Evolutionary conservation across 2,888 invertebrate species (phyloP), one percentile per base, ranked within the genome.

Genomic region (Drosophila macrothrix): DNA sequence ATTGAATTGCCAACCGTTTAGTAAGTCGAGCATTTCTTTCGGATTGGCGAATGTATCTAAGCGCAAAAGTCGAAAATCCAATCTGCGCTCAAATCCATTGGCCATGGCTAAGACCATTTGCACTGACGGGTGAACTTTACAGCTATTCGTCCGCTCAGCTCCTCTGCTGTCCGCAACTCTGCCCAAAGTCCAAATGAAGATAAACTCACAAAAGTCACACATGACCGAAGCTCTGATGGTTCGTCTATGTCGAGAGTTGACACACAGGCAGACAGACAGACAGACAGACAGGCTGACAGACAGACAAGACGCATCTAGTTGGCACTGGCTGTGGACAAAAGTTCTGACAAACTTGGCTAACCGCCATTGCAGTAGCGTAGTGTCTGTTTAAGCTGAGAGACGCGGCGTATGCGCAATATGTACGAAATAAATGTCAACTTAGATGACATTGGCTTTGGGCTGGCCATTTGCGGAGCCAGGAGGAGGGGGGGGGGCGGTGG

Each of bases 391-490:
- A 54, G 67, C 73, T 67, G 76, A 69, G 80, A 73, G 67, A 75
- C 81, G 78, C 78, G 90, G 67, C 90, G 84, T 85, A 90, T 88
- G 88, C 90, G 90, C 89, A 83, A 90, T 58, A 58, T 85, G 86
- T 80, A 83, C 81, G 68, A 85, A 86, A 90, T 90, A 90, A 90
- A 88, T 90, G 90, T 88, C 85, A 85, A 90, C 90, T 88, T 88
- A 86, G 78, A 76, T 69, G 78, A 61, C 67, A 66, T 66, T 39
- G 78, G 63, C 59, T 61, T 68, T 67, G 52, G 65, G 28, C 28
- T 29, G 19, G 12, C 16, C 4, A 46, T 46, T 46, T 46, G 46
- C 9, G 4, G 2, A 3, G 35, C 4, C 4, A 28, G 4, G 4
- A n/a, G n/a, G n/a, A n/a, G 28, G 28, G 14, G n/a, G 9, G 33